Evolutionary conservation across 2,888 invertebrate species (phyloP).

Genomic region (Ophioninae sp.): DNA sequence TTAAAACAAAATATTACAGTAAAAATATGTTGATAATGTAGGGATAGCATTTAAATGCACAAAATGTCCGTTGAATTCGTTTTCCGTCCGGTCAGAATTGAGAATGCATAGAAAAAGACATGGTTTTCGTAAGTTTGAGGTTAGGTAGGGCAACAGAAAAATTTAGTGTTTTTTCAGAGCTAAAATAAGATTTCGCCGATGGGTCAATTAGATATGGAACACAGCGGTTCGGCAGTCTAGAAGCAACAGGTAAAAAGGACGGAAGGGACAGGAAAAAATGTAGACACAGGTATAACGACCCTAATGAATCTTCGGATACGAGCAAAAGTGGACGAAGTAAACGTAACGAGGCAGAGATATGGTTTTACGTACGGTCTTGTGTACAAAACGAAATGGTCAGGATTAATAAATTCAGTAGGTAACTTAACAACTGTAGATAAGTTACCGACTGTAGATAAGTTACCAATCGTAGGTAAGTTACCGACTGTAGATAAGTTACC

Average conservation of each 20-base stretch:
- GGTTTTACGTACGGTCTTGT: neutral
- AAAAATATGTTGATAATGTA: too few species aligned
- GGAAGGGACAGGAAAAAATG: neutral
- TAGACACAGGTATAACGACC: slow-evolving; percentile 30
- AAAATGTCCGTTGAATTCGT: too few species aligned
- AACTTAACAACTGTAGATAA: too few species aligned
- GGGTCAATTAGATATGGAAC: slow-evolving; percentile 3
- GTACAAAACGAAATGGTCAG: too few species aligned
- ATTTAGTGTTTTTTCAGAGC: neutral
- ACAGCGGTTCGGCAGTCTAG: neutral
- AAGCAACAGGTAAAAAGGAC: neutral
- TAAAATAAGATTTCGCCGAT: neutral
- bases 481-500: too few species aligned
- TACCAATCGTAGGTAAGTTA: too few species aligned
- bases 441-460: too few species aligned
- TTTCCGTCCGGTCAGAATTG: too few species aligned
- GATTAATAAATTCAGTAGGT: too few species aligned
- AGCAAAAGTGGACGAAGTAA: neutral
- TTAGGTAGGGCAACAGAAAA: neutral
- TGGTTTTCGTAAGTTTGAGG: neutral
- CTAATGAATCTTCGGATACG: slow-evolving; percentile 72
- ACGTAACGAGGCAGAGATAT: neutral
- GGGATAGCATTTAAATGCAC: too few species aligned
- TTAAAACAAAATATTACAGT: too few species aligned
- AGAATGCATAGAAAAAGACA: too few species aligned